Percentiles rank a stretch among this genome's conserved stretches.
These are phyloP conservation scores for Trachops cirrhosus DNA, from an alignment of 2,797 vertebrate genomes.

Conservation along the genomic window DNA sequence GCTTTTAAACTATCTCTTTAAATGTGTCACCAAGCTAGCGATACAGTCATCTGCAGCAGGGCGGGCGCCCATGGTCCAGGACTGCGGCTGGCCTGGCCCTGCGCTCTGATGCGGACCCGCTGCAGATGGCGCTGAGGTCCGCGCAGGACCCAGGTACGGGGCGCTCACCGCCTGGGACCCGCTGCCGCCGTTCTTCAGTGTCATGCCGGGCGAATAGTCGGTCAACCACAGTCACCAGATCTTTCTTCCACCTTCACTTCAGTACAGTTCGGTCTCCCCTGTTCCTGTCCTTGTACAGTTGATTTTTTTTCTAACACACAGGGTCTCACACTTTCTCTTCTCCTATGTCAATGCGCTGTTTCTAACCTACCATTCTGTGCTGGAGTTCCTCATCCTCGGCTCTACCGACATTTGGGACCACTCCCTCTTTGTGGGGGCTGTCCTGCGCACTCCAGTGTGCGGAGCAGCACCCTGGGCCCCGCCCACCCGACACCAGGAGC, in stretches of 20 bases:
- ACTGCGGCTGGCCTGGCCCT: neutral
- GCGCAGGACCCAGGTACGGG: neutral
- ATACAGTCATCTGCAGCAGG: neutral
- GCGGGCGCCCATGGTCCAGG: neutral
- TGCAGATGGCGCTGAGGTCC: neutral
- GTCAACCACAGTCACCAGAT: neutral
- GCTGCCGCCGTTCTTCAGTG: neutral
- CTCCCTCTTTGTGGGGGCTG: neutral
- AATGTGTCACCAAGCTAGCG: neutral
- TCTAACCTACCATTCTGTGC: neutral
- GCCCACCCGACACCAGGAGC: neutral
- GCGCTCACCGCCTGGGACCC: neutral
- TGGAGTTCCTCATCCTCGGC: neutral
- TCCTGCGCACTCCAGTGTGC: too few relatives aligned
- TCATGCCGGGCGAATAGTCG: rapidly evolving
- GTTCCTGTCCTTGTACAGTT: neutral
- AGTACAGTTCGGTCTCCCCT: neutral
- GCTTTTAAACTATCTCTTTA: neutral
- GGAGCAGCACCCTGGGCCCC: neutral
- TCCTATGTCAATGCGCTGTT: neutral
- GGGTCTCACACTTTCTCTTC: neutral
- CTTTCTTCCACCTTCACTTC: neutral
- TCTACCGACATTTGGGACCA: neutral
- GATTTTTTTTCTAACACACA: neutral
- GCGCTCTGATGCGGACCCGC: neutral